Percentiles rank a stretch among this genome's conserved stretches.
Conservation (phyloP, 2,797 vertebrate genomes). For the Oreonectes daqikongensis region DNA sequence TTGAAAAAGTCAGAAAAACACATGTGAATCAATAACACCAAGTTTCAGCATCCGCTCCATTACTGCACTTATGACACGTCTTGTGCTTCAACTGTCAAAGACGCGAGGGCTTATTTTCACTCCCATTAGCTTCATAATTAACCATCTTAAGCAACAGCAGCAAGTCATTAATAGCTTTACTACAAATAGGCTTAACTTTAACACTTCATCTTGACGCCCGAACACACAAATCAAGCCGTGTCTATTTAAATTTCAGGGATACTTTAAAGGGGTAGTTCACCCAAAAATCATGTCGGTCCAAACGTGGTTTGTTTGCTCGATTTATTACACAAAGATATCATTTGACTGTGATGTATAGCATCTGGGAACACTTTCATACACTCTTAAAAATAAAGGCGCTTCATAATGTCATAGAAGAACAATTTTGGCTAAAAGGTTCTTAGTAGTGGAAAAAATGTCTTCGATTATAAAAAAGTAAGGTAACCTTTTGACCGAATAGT, state of each 20-base stretch:
- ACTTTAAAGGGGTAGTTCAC: background rate
- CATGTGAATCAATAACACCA: background rate
- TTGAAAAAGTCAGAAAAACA: background rate
- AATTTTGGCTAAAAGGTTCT: too few relatives aligned
- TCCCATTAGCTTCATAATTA: background rate
- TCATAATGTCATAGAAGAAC: too few relatives aligned
- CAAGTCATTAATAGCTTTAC: conserved; percentile 24
- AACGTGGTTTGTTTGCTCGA: too few relatives aligned
- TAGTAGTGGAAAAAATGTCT: too few relatives aligned
- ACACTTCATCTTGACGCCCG: conserved; percentile 5
- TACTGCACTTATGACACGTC: background rate
- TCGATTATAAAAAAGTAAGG: too few relatives aligned
- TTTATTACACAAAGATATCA: too few relatives aligned
- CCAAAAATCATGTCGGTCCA: too few relatives aligned
- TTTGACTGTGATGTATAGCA: too few relatives aligned
- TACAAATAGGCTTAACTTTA: background rate
- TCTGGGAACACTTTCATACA: too few relatives aligned
- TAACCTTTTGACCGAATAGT: too few relatives aligned
- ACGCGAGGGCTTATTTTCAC: background rate
- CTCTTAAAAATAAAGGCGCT: too few relatives aligned
- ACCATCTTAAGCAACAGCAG: background rate
- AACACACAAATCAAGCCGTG: background rate
- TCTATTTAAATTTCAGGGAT: background rate
- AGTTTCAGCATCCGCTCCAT: background rate
- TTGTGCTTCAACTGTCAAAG: background rate